Percentiles rank a stretch among this genome's conserved stretches.
Evolutionary conservation across 2,888 invertebrate genomes (phyloP).

Genomic region (Diarsia dahlii): DNA sequence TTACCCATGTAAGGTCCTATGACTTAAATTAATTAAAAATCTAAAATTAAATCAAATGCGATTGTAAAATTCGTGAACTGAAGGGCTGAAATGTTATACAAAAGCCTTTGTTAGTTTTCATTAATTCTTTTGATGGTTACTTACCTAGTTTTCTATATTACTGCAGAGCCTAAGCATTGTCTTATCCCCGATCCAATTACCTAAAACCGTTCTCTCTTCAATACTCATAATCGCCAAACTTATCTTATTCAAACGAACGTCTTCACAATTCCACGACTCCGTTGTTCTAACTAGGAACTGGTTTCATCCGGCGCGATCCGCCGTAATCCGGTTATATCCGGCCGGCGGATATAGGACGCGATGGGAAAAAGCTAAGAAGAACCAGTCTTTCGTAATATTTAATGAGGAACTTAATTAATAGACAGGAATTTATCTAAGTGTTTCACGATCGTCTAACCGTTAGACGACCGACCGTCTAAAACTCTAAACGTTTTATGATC

Average conservation of each 20-base stretch:
- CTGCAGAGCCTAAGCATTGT: conserved; percentile 5
- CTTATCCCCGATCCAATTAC: conserved; percentile 30
- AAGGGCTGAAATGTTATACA: background rate
- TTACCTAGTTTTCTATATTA: background rate
- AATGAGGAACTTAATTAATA: background rate
- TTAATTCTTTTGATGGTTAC: background rate
- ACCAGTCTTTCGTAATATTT: conserved; percentile 3
- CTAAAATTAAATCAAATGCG: background rate
- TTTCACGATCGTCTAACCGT: background rate
- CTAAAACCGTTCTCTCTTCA: conserved; percentile 50
- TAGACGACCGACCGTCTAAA: background rate
- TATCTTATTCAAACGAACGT: conserved; percentile 55
- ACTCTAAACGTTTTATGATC: background rate
- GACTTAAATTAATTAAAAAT: background rate
- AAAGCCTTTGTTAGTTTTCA: background rate
- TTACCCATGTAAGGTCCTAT: background rate
- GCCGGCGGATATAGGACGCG: conserved; percentile 69
- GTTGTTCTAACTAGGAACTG: conserved; percentile 57
- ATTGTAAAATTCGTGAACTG: background rate
- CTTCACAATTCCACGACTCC: conserved; percentile 54
- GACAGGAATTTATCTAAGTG: background rate
- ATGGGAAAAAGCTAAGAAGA: conserved; percentile 25
- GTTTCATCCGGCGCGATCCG: conserved; percentile 63
- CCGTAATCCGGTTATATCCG: conserved; percentile 73
- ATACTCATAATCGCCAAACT: conserved; percentile 53